Evolutionary conservation across 2,888 invertebrate genomes (phyloP).

Genomic region (Cerastis leucographa): DNA sequence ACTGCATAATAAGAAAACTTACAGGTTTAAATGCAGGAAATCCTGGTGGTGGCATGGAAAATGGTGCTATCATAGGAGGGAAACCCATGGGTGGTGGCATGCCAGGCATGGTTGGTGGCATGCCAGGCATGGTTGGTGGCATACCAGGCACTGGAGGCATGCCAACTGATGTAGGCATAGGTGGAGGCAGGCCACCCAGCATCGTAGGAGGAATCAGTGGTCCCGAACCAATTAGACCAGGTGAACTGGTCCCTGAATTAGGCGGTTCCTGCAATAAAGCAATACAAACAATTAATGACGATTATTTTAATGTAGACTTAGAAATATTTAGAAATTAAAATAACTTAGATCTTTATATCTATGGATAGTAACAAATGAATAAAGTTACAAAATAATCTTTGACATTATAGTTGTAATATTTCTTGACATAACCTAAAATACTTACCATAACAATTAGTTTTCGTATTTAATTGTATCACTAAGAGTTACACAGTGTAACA

Average conservation of each 20-base stretch:
- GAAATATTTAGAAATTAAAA: background rate
- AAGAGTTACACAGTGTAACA: background rate
- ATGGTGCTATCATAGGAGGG: conserved; percentile 93
- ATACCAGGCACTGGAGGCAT: conserved; percentile 89
- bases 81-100: conserved; percentile 73
- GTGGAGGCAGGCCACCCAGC: conserved; percentile 87
- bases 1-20: conserved; percentile 45
- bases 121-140: conserved; percentile 82
- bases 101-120: conserved; percentile 79
- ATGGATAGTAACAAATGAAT: background rate
- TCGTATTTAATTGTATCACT: background rate
- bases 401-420: background rate
- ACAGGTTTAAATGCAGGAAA: conserved; percentile 90
- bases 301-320: background rate
- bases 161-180: conserved; percentile 88
- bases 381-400: background rate
- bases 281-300: background rate
- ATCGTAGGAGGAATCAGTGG: conserved; percentile 84
- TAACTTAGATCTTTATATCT: background rate
- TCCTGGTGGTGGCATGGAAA: conserved; percentile 95
- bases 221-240: conserved; percentile 79
- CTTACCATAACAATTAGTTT: conserved; percentile 19
- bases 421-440: conserved; percentile 38
- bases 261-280: conserved; percentile 78
- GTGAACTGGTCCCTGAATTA: conserved; percentile 83